Base-by-base conservation (phyloP, 1,140 invertebrate genomes). In the Hirudo medicinalis region DNA sequence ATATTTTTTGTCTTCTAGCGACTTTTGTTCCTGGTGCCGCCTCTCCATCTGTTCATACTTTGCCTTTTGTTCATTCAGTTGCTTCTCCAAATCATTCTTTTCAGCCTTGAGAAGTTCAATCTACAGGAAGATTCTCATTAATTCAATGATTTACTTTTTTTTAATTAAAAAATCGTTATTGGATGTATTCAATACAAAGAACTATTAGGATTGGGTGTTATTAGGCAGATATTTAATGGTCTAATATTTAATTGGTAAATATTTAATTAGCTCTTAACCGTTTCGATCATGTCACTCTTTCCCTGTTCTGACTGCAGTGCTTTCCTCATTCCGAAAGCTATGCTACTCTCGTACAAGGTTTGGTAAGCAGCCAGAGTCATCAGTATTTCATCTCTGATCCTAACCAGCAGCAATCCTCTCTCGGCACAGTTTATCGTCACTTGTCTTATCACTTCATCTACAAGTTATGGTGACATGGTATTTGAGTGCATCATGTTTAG, bases 341-440 rank as follows among this genome's bases (percentile, higher is more conserved):
- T 91, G 72, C 93, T 94, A 81, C 92, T 97, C 81, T 97, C 95
- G 80, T 98, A 97, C 0, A 99, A 85, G 0, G 91, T 91, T 86
- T 88, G 88, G 78, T 96, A 98, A 0, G 94, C 92, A 76, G 92
- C 89, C 78, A 97, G 89, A 0, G 94, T 97, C 89, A 98, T 96
- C 73, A 89, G 85, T 69, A 97, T 89, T 85, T 99, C 95, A 82
- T 99, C 94, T 32, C 95, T 84, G 0, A 98, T 89, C 76, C 94
- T 85, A 29, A 97, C 82, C 19, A 99, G 82, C 3, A 99, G 81
- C 9, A 98, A 83, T n/a, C 96, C 96, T 75, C 94, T 86, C 84
- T 99, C 95, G 0, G 91, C 90, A 80, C 96, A 98, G 81, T 96
- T 97, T 19, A 99, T 91, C 4, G 94, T 97, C 17, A 97, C 92